phyloP scores from a whole-genome alignment of 2,888 invertebrate species.

The Leucania comma region DNA sequence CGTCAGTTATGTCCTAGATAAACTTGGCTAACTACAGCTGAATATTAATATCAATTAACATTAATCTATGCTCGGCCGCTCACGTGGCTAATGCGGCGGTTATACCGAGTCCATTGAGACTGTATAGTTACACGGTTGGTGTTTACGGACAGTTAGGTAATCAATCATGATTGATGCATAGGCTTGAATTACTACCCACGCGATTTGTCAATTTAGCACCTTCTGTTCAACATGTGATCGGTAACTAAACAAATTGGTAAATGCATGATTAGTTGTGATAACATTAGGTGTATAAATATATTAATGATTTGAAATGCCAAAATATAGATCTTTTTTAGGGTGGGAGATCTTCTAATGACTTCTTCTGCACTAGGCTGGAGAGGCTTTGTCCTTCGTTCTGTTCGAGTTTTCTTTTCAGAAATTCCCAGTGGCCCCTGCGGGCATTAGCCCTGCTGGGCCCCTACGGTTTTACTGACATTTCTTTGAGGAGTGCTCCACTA shows the following conservation, averaged over 20 bases:
- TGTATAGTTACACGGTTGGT: background rate
- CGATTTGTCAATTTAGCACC: background rate
- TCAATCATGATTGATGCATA: constrained; percentile 17
- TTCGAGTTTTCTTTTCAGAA: no score
- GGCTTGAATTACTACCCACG: constrained; percentile 4
- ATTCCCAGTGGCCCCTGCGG: no score
- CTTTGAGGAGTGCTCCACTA: no score
- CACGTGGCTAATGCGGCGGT: background rate
- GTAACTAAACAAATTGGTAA: background rate
- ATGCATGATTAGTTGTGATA: background rate
- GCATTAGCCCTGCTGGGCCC: no score
- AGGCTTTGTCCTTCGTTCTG: no score
- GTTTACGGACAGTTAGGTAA: constrained; percentile 8
- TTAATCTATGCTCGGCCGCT: background rate
- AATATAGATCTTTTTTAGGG: no score
- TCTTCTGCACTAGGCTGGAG: no score
- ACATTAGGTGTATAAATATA: background rate
- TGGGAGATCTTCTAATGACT: no score
- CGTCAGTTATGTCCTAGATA: no score
- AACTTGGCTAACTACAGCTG: no score
- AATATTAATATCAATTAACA: background rate
- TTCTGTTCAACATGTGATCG: constrained; percentile 5
- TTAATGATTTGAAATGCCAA: no score
- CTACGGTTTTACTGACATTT: no score
- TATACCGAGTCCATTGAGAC: background rate